Base-by-base conservation (phyloP, 2,888 invertebrate species). In the Perizoma affinitatum region DNA sequence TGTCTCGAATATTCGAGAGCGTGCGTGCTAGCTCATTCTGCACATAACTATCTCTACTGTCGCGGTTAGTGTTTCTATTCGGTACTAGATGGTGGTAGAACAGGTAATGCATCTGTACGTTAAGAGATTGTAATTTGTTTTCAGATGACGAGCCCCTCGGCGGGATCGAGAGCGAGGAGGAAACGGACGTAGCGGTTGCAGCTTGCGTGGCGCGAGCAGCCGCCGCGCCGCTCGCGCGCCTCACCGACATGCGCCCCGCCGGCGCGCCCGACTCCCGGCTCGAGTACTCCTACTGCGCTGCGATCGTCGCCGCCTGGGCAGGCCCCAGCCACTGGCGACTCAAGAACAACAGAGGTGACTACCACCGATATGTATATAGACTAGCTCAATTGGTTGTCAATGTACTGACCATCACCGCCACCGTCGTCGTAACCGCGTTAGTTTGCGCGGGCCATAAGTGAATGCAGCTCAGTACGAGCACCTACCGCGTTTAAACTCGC, bases 281-380 rank as follows among this genome's bases (percentile, higher is more conserved):
- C 46, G 96, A 96, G 83, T 96, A 96, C 86, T 95, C 96, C 0
- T 96, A 96, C 87, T 87, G 93, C 79, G 84, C 83, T 9, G 92
- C 94, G 82, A 93, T 92, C 80, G 93, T 80, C 76, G 80, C 83
- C 67, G 91, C 95, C 68, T 97, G 97, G 97, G 96, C 96, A 33
- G 97, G 97, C 0, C 97, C 97, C 38, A 91, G 94, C 47, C 96
- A 97, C 85, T 97, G 97, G 97, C 95, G 96, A 72, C 93, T 96
- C 46, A 94, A 93, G 76, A 93, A 93, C 70, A 87, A 88, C 72
- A 74, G 84, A 70, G 82, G 87, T 88, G 7, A 44, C 22, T 22
- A 22, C 22, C 22, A 22, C 22, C 22, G 22, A 22, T 22, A 22
- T 22, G 22, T 2, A 22, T 22, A 22, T 22, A 22, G 22, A 22